These are phyloP conservation scores for Tursiops truncatus DNA, from an alignment of 2,113 vertebrate genomes.

Conservation along the genomic window DNA sequence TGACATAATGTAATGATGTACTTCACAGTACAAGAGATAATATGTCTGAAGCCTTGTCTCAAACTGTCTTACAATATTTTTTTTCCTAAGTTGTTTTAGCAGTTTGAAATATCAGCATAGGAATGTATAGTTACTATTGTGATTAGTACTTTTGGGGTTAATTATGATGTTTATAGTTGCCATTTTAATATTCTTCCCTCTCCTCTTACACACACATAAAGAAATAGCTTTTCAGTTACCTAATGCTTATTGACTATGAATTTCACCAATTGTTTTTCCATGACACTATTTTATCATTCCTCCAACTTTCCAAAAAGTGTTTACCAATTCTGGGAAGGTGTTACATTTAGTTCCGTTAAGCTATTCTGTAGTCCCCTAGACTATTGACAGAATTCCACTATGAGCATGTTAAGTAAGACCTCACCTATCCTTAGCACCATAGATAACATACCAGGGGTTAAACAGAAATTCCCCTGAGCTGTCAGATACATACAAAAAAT, in stretches of 20 bases:
- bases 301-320: neutral
- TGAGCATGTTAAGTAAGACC: neutral
- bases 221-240: neutral
- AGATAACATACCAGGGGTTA: neutral
- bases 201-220: neutral
- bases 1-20: neutral
- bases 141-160: neutral
- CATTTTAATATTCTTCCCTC: neutral
- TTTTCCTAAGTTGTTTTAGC: neutral
- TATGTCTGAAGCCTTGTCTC: neutral
- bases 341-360: neutral
- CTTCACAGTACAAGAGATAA: neutral
- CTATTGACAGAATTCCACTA: neutral
- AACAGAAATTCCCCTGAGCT: neutral
- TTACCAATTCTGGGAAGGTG: neutral
- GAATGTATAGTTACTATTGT: neutral
- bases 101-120: neutral
- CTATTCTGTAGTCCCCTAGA: neutral
- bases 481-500: neutral
- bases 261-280: neutral
- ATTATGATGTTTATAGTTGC: neutral
- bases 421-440: neutral
- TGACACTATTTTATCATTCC: neutral
- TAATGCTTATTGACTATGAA: neutral
- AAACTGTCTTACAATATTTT: neutral